Percentiles rank a stretch among this genome's conserved stretches.
phyloP scores from a whole-genome alignment of 2,113 vertebrate species.

The Marmota monax region DNA sequence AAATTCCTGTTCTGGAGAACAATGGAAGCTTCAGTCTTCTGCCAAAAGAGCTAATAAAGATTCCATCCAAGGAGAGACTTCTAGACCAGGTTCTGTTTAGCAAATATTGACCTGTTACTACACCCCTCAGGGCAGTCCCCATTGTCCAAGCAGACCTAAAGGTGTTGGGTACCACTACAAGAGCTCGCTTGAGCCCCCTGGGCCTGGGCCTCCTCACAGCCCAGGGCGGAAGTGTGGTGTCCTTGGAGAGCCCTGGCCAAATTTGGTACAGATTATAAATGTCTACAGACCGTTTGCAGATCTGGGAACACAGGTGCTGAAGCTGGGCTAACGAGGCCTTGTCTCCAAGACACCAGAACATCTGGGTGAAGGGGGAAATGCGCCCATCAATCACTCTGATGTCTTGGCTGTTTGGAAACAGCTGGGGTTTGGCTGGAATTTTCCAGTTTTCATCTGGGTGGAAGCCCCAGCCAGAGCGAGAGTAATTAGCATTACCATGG shows the following conservation, averaged over 20 bases:
- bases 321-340: not conserved
- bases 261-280: fast-evolving
- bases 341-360: slow-evolving; percentile 44
- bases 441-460: slow-evolving; percentile 44
- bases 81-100: not conserved
- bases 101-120: not conserved
- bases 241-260: not conserved
- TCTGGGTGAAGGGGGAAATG: not conserved
- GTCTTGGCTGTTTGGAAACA: slow-evolving; percentile 31
- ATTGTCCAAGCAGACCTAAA: fast-evolving
- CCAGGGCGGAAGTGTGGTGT: fast-evolving
- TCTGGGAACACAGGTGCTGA: not conserved
- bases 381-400: slow-evolving; percentile 13
- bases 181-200: fast-evolving
- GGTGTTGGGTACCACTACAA: fast-evolving
- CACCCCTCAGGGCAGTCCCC: too few species aligned
- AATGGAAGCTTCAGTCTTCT: slow-evolving; percentile 60
- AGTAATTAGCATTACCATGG: slow-evolving; percentile 33
- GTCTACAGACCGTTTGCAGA: not conserved
- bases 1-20: slow-evolving; percentile 78
- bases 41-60: slow-evolving; percentile 76
- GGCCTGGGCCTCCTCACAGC: not conserved
- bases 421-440: slow-evolving; percentile 55
- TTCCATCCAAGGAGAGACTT: slow-evolving; percentile 60
- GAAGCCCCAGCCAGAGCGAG: not conserved